phyloP scores from a whole-genome alignment of 2,888 invertebrate species.

The Julus scandinavius region DNA sequence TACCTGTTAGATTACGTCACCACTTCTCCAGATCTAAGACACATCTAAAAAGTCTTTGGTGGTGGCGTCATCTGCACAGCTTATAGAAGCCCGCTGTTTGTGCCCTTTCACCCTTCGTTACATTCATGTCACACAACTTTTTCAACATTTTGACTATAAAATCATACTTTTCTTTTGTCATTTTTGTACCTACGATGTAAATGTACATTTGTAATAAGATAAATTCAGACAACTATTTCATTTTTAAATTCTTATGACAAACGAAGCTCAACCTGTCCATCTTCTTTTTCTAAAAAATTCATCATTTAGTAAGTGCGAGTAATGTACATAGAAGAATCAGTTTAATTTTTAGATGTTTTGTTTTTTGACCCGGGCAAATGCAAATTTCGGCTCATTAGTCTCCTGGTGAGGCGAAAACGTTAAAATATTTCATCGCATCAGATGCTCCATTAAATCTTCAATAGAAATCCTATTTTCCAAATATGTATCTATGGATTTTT shows the following conservation, averaged over 20 bases:
- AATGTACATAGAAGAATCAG: background rate
- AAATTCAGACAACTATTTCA: background rate
- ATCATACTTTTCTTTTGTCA: background rate
- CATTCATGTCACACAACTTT: slow-evolving; percentile 5
- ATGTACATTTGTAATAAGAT: slow-evolving; percentile 42
- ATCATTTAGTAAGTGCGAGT: background rate
- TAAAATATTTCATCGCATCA: slow-evolving; percentile 2
- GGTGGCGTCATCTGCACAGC: no score
- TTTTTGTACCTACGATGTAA: slow-evolving; percentile 17
- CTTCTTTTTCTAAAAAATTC: background rate
- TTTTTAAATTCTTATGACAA: slow-evolving; percentile 5
- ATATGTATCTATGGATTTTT: slow-evolving; percentile 29
- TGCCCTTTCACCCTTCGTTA: background rate
- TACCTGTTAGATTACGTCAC: background rate
- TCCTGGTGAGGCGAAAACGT: background rate
- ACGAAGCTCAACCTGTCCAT: background rate
- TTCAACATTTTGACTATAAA: slow-evolving; percentile 17
- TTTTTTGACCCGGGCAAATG: background rate
- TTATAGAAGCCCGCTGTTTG: background rate
- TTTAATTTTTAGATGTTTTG: background rate
- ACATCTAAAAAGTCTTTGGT: no score
- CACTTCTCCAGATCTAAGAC: background rate
- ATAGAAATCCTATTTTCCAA: slow-evolving; percentile 25
- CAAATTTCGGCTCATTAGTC: background rate
- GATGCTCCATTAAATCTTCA: background rate